Percentiles rank a stretch among this genome's conserved stretches.
phyloP scores from a whole-genome alignment of 1,140 invertebrate genomes.

The Euwallacea similis region DNA sequence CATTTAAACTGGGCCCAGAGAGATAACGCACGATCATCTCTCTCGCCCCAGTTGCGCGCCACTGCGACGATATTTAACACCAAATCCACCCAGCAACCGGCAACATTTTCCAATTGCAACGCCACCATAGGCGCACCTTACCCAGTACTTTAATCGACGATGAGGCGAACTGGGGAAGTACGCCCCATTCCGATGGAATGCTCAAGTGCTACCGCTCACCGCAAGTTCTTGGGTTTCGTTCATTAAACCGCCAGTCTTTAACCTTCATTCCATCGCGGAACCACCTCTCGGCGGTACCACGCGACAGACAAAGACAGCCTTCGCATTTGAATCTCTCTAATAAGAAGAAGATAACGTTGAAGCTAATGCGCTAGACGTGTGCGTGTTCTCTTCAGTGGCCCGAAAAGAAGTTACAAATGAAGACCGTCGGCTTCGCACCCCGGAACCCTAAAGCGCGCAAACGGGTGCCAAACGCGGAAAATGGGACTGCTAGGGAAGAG shows the following conservation, averaged over 20 bases:
- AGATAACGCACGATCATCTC: neutral
- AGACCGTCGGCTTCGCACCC: neutral
- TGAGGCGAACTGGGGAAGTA: neutral
- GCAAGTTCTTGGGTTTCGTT: constrained; percentile 21
- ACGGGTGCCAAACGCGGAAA: neutral
- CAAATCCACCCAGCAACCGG: no score
- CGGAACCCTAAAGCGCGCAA: no score
- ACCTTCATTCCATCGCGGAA: neutral
- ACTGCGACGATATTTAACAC: no score
- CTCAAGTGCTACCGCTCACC: constrained; percentile 18
- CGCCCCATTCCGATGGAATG: constrained; percentile 15
- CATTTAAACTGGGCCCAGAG: neutral
- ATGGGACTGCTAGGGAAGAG: constrained; percentile 13
- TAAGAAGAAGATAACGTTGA: no score
- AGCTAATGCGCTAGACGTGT: neutral
- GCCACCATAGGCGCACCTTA: no score
- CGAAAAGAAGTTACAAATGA: constrained; percentile 9
- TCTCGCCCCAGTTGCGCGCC: no score
- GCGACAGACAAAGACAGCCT: constrained; percentile 14
- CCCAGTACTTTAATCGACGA: no score
- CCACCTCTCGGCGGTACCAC: neutral
- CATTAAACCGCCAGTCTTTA: constrained; percentile 2
- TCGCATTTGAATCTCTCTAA: no score
- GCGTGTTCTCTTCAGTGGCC: constrained; percentile 3
- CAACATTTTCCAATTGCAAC: no score